Evolutionary conservation across 2,797 vertebrate species (phyloP), one percentile per base, ranked within the genome.

Genomic region (Nothura maculosa): DNA sequence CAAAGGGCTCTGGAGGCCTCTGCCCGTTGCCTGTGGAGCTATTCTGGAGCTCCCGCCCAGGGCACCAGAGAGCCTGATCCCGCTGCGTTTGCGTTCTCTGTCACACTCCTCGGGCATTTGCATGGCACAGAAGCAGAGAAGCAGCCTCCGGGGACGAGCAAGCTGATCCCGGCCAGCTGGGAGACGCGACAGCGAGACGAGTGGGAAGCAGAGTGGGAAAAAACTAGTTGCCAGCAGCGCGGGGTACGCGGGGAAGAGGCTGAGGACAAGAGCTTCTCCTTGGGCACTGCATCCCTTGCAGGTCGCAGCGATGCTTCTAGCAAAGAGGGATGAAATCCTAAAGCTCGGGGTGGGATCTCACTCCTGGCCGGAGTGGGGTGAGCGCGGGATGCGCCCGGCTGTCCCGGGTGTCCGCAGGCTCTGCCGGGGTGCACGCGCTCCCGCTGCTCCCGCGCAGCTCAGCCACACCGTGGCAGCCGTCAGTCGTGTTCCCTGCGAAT

Each of bases 391-490:
- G 50, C 57, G 25, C 43, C 69, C n/a, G 54, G 40, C 63, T 63
- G 67, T 63, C 52, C 63, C 16, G 17, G 32, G n/a, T 43, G 40
- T 40, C 40, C 12, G 40, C 40, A 40, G 40, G 40, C 40, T 40
- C 32, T 88, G 89, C 63, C 28, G 1, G 3, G 21, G 42, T 43
- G 42, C 17, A 12, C 17, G 42, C 17, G 42, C 47, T 48, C 24
- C 22, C 6, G 48, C 48, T 50, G 48, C 48, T 50, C 24, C 22
- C 47, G 24, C 22, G 22, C 47, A 4, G 61, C 93, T 83, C 5
- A 6, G 76, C 97, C 97, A 97, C 93, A 80, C 82, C 24, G 95
- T 91, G 96, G 95, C 96, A 96, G 97, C 93, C 93, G 79, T 54
- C 50, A 45, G 63, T 87, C 88, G 17, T 13, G 1, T 27, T 12